Conservation (phyloP, 2,888 invertebrate genomes). For the Drosophila paucipuncta region DNA sequence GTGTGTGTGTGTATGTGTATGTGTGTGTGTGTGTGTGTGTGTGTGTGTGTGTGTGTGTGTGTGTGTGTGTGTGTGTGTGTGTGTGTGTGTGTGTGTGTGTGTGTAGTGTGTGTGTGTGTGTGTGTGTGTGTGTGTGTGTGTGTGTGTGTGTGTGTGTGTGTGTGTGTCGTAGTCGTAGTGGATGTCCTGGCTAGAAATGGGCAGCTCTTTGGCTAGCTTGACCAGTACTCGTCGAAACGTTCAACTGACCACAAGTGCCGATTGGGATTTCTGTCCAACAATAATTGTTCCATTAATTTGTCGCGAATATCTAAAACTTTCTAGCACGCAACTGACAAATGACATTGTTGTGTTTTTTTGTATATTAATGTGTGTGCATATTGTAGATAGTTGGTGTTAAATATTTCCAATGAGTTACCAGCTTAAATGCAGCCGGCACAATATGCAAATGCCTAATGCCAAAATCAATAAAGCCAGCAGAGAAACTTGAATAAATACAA, state of each 20-base stretch:
- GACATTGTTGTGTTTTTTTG: constrained; percentile 50
- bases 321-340: constrained; percentile 63
- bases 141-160: constrained; percentile 16
- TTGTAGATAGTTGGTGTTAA: constrained; percentile 26
- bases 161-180: constrained; percentile 23
- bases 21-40: constrained; percentile 5
- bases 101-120: constrained; percentile 8
- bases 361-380: neutral
- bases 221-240: constrained; percentile 84
- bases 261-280: constrained; percentile 12
- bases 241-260: constrained; percentile 84
- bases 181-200: constrained; percentile 56
- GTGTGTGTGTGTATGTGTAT: too few species aligned
- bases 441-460: constrained; percentile 55
- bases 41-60: constrained; percentile 12
- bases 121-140: constrained; percentile 7
- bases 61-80: constrained; percentile 15
- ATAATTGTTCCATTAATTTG: constrained; percentile 16
- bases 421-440: constrained; percentile 55
- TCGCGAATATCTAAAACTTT: constrained; percentile 29
- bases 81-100: neutral
- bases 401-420: constrained; percentile 37
- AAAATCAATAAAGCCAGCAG: constrained; percentile 56
- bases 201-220: constrained; percentile 57
- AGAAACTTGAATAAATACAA: constrained; percentile 33